These are phyloP conservation scores for Passer domesticus DNA, from an alignment of 2,113 vertebrate genomes.

Conservation along the genomic window DNA sequence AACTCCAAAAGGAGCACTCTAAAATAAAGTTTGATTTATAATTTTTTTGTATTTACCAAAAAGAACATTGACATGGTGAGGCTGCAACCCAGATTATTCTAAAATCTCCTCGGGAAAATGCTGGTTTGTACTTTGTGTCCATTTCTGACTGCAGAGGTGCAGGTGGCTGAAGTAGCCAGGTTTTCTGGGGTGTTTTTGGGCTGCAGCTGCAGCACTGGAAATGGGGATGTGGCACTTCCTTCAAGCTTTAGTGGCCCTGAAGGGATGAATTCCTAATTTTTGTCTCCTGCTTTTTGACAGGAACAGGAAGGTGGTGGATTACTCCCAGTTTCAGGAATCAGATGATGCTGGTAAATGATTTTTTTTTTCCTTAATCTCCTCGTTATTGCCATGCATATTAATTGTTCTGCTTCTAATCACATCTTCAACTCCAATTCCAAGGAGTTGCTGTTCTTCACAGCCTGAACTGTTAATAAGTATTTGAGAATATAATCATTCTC, in stretches of 20 bases:
- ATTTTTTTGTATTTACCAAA: neutral
- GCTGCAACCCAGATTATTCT: neutral
- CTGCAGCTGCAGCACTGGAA: neutral
- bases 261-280: neutral
- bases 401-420: neutral
- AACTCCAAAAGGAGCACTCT: neutral
- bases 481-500: conserved; percentile 28
- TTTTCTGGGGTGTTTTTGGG: neutral
- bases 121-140: accelerated
- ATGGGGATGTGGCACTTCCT: neutral
- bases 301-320: conserved; percentile 99
- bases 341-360: conserved; percentile 84
- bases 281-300: conserved; percentile 64
- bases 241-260: neutral
- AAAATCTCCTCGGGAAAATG: neutral
- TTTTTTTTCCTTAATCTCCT: neutral
- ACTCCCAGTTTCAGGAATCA: conserved; percentile 98
- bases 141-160: neutral
- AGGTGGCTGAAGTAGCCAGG: neutral
- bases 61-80: neutral
- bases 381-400: neutral
- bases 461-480: conserved; percentile 14
- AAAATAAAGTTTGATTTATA: neutral
- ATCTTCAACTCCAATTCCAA: neutral
- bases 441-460: conserved; percentile 1